Percentiles rank a stretch among this genome's conserved stretches.
phyloP scores from a whole-genome alignment of 2,797 vertebrate species.

The Enteromius viviparus region DNA sequence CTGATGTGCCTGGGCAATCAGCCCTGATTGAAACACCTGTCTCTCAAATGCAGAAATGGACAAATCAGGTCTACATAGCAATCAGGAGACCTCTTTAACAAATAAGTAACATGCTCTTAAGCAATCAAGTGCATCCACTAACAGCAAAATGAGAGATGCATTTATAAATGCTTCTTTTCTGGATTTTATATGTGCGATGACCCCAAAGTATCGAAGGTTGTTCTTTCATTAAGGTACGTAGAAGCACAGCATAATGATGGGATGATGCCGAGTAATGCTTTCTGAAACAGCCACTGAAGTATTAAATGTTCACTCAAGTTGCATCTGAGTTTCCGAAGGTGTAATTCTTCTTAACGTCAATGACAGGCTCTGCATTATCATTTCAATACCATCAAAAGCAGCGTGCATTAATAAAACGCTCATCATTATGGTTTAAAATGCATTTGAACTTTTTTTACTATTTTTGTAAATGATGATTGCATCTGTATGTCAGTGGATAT shows the following conservation, averaged over 20 bases:
- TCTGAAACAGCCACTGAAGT: neutral
- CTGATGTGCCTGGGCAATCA: slow-evolving; percentile 63
- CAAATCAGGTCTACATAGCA: slow-evolving; percentile 63
- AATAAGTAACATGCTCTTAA: slow-evolving; percentile 60
- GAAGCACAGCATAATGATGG: neutral
- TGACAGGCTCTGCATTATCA: neutral
- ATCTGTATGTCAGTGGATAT: neutral
- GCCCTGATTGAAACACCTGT: slow-evolving; percentile 66
- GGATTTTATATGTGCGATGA: slow-evolving; percentile 45
- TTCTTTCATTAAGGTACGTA: slow-evolving; percentile 3
- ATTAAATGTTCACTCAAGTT: neutral
- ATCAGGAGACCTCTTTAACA: slow-evolving; percentile 65
- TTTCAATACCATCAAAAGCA: slow-evolving; percentile 46
- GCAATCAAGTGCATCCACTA: slow-evolving; percentile 62
- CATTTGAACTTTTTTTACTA: neutral
- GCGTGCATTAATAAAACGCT: slow-evolving; percentile 5
- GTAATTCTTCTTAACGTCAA: neutral
- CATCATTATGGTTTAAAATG: neutral
- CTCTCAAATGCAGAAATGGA: slow-evolving; percentile 62
- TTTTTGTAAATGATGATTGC: neutral
- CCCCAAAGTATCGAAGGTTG: slow-evolving; percentile 36
- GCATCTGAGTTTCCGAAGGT: neutral
- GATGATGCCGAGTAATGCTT: neutral
- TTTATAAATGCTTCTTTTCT: slow-evolving; percentile 38
- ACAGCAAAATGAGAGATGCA: slow-evolving; percentile 52